Conservation (phyloP, 2,113 vertebrate genomes). For the Bombycilla garrulus region DNA sequence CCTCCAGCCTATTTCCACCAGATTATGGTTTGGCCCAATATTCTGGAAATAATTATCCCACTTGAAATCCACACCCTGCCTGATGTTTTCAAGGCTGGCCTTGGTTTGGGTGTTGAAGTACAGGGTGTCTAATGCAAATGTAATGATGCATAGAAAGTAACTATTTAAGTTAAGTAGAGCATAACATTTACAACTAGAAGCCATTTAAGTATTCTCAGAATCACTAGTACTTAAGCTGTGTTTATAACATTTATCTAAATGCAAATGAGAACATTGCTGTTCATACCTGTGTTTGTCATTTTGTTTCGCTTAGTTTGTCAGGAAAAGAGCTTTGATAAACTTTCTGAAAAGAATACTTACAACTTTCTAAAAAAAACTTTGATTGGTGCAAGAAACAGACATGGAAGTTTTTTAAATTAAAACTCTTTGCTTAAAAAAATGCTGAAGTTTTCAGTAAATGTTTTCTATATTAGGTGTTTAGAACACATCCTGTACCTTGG, state of each 20-base stretch:
- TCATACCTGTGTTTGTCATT: background rate
- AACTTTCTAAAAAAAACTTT: background rate
- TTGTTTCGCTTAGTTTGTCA: background rate
- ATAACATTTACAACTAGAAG: background rate
- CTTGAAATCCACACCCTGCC: background rate
- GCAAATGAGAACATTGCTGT: conserved; percentile 10
- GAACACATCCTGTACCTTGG: background rate
- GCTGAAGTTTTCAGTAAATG: background rate
- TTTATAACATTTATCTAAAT: conserved; percentile 49
- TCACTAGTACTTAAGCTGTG: background rate
- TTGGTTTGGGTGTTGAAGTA: background rate
- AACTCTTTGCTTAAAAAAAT: background rate
- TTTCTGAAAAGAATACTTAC: background rate
- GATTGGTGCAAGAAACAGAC: background rate
- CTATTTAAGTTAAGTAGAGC: background rate
- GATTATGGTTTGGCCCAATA: background rate
- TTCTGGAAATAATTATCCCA: background rate
- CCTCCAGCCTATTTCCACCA: background rate
- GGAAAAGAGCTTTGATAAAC: background rate
- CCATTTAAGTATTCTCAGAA: background rate
- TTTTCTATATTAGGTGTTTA: background rate
- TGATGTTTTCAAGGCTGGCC: background rate
- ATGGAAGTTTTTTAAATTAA: background rate
- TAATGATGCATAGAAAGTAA: background rate
- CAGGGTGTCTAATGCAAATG: background rate